phyloP scores from a whole-genome alignment of 2,888 invertebrate species.

The Adineta ricciae region DNA sequence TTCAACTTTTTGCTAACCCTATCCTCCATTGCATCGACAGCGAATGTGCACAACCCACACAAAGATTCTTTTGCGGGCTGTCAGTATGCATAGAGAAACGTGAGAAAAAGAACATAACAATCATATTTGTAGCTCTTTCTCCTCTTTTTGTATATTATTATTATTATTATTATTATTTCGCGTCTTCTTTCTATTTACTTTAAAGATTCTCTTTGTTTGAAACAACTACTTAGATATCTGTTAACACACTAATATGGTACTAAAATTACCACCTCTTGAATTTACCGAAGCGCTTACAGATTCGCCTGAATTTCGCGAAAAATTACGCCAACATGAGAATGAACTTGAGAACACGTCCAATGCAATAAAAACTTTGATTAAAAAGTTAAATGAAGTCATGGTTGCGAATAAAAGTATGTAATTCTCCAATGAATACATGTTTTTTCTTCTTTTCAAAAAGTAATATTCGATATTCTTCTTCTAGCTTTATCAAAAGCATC shows the following conservation, averaged over 20 bases:
- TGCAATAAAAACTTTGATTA: conserved; percentile 87
- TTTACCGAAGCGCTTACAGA: conserved; percentile 95
- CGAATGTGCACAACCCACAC: not conserved
- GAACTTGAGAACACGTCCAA: conserved; percentile 91
- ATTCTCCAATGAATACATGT: not conserved
- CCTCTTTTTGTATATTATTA: not conserved
- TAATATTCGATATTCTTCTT: conserved; percentile 25
- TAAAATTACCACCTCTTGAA: conserved; percentile 73
- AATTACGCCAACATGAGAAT: conserved; percentile 84
- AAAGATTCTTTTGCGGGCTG: not conserved
- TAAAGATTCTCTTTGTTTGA: not conserved
- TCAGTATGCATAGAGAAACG: not conserved
- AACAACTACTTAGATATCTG: not conserved
- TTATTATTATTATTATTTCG: not conserved
- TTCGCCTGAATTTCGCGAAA: conserved; percentile 92
- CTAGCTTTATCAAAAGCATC: conserved; percentile 81
- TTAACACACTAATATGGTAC: not conserved
- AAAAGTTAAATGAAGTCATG: conserved; percentile 89
- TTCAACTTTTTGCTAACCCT: not conserved
- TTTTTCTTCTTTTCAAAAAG: no score
- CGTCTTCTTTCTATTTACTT: not conserved
- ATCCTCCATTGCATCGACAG: not conserved
- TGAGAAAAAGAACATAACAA: conserved; percentile 1
- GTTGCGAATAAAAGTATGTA: conserved; percentile 74
- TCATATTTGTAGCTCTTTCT: not conserved